Evolutionary conservation across 2,888 invertebrate species (phyloP), one percentile per base, ranked within the genome.

Genomic region (Papilio demoleus): DNA sequence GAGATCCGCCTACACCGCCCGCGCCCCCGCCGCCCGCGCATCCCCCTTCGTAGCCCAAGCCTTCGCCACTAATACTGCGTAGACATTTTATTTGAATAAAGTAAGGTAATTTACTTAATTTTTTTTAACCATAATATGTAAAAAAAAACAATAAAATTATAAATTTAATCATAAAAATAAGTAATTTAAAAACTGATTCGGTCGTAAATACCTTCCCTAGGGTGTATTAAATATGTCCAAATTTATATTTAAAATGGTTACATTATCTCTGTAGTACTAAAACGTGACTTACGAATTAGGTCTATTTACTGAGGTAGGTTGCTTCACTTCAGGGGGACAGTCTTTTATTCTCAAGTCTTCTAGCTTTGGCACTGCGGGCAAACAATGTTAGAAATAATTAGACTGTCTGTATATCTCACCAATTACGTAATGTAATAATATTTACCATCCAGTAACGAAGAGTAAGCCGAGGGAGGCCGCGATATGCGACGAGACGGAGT

Each of bases 401-500:
- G 6, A 17, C 12, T 47, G 12, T 24, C 19, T 45, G 12, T 47
- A 53, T 53, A 59, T 34, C 12, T 53, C 31, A 24, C 65, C 8
- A 65, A 63, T 50, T 63, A 67, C 19, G 53, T 31, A 53, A 59
- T 42, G 36, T 59, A 70, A 65, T 65, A 70, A 71, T 72, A 72
- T 74, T 76, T 86, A 92, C 92, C 90, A 75, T 92, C 92, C 76
- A 88, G 88, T 74, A 90, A 77, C 24, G 90, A 90, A 62, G 85
- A 78, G 76, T 88, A 89, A 17, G 88, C 86, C 58, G 83, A 78
- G 75, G 88, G 88, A 24, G 95, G 94, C 70, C 96, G 93, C 72
- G 95, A 95, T 81, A 95, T 96, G 73, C 97, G 94, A 70, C 96
- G 94, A 76, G 96, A 97, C 56, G 97, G 96, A 12, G 96, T 95